phyloP scores from a whole-genome alignment of 2,888 invertebrate species.

The Crepidodera aurea region DNA sequence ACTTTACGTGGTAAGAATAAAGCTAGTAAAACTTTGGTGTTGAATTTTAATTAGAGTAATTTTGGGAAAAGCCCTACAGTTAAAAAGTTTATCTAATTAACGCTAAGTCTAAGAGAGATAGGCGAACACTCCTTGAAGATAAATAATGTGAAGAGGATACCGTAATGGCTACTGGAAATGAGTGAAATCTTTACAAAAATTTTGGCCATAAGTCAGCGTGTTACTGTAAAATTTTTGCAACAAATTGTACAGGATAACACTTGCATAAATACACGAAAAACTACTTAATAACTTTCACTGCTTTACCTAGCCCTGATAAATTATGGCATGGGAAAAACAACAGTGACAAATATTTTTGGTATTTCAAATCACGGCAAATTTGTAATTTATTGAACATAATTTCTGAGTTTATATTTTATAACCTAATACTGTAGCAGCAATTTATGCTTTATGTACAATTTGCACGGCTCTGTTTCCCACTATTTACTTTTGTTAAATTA shows the following conservation, averaged over 20 bases:
- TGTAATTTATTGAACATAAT: conserved; percentile 16
- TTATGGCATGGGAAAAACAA: conserved; percentile 1
- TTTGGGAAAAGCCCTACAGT: conserved; percentile 12
- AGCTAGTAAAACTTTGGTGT: conserved; percentile 15
- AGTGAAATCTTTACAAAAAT: neutral
- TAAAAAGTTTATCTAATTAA: conserved; percentile 23
- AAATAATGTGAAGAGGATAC: conserved; percentile 17
- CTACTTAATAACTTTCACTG: neutral
- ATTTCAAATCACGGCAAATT: conserved; percentile 11
- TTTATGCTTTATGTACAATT: conserved; percentile 23
- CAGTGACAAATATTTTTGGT: conserved; percentile 15
- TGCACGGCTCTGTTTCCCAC: conserved; percentile 13
- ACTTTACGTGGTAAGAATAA: conserved; percentile 12
- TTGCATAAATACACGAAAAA: neutral
- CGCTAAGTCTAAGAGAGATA: conserved; percentile 7
- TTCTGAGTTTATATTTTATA: conserved; percentile 15
- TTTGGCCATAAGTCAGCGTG: neutral
- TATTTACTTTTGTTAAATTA: conserved; percentile 20
- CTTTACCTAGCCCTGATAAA: conserved; percentile 4
- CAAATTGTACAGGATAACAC: neutral
- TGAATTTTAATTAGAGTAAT: conserved; percentile 22
- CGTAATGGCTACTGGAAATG: conserved; percentile 14
- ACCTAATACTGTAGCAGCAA: conserved; percentile 8
- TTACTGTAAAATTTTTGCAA: neutral
- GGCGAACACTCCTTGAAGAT: conserved; percentile 11